Evolutionary conservation across 2,113 vertebrate genomes (phyloP).

Genomic region (Colinus virginianus): DNA sequence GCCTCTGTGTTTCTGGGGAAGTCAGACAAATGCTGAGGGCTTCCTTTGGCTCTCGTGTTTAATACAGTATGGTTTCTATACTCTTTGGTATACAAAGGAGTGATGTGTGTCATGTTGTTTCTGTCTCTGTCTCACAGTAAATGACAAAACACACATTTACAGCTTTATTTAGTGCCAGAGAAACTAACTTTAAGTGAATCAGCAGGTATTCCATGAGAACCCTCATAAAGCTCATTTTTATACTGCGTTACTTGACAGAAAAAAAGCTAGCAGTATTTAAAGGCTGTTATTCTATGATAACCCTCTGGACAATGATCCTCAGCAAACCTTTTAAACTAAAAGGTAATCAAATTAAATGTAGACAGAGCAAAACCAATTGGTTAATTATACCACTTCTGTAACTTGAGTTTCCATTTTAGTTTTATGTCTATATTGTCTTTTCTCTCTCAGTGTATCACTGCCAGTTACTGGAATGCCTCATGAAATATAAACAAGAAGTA

Average conservation of each 20-base stretch:
- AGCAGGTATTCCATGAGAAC: not conserved
- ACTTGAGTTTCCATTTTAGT: constrained; percentile 20
- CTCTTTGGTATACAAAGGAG: not conserved
- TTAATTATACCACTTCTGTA: not conserved
- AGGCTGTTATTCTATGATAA: not conserved
- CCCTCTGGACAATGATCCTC: not conserved
- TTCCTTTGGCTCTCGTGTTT: not conserved
- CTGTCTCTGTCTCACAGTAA: not conserved
- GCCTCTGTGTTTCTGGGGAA: not conserved
- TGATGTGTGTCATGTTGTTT: not conserved
- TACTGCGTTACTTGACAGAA: not conserved
- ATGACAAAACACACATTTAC: not conserved
- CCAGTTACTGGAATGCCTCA: constrained; percentile 97
- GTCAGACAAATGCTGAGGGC: not conserved
- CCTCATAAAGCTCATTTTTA: not conserved
- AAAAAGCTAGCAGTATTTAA: not conserved
- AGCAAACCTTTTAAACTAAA: not conserved
- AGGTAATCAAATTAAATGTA: not conserved
- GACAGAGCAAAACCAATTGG: not conserved
- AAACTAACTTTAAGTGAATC: not conserved
- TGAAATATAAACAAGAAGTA: constrained; percentile 99
- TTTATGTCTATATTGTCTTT: constrained; percentile 54
- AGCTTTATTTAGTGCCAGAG: not conserved
- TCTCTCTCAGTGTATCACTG: constrained; percentile 94
- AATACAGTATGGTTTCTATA: not conserved